Conservation (phyloP, 2,113 vertebrate species). For the Dromiciops gliroides region DNA sequence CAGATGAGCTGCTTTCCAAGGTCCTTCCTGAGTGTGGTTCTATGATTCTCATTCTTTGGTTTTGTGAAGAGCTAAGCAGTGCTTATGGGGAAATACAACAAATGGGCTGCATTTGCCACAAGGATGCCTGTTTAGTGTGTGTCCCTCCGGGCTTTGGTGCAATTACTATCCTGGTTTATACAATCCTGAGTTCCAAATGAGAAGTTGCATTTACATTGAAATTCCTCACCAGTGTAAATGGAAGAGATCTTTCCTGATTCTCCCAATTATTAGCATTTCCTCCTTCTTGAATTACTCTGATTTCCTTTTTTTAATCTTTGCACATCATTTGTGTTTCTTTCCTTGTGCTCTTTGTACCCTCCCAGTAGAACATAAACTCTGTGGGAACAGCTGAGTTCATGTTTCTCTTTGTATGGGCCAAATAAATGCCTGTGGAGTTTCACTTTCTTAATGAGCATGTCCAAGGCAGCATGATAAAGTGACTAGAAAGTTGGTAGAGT, state of each 20-base stretch:
- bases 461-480: neutral
- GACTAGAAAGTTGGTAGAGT: neutral
- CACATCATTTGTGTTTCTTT: neutral
- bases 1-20: neutral
- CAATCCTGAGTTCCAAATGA: constrained; percentile 21
- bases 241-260: neutral
- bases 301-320: neutral
- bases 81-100: neutral
- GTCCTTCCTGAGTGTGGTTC: neutral
- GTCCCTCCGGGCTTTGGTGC: neutral
- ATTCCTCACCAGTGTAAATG: neutral
- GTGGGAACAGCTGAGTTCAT: too few species aligned
- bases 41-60: neutral
- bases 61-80: neutral
- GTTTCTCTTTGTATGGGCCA: too few species aligned
- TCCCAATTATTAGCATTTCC: neutral
- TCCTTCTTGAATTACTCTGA: neutral
- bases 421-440: neutral
- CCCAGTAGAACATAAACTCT: too few species aligned
- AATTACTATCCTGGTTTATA: constrained; percentile 20
- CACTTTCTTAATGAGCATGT: neutral
- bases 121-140: neutral
- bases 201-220: neutral
- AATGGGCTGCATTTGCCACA: neutral
- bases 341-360: too few species aligned